Evolutionary conservation across 1,140 invertebrate genomes (phyloP).

Genomic region (Agrilus planipennis): DNA sequence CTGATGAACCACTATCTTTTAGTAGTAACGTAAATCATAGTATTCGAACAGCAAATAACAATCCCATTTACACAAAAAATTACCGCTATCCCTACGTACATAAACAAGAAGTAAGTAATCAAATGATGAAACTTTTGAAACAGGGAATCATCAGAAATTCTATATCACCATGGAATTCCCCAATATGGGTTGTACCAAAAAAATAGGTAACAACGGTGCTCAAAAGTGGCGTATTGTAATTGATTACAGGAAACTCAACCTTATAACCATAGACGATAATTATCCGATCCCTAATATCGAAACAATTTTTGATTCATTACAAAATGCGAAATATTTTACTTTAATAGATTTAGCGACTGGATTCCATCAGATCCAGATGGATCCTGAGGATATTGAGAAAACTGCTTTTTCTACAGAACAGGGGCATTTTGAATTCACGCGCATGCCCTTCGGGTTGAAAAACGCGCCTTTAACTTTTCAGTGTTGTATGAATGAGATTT

Average conservation of each 20-base stretch:
- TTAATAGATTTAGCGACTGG: background rate
- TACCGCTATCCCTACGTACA: background rate
- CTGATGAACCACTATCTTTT: conserved; percentile 8
- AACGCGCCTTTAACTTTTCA: no score
- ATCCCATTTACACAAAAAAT: background rate
- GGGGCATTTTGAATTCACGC: background rate
- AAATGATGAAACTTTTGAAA: background rate
- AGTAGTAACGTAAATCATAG: conserved; percentile 8
- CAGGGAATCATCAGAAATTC: background rate
- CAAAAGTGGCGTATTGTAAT: background rate
- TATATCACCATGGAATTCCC: background rate
- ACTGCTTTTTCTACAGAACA: background rate
- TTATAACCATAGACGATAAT: background rate
- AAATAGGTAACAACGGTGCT: background rate
- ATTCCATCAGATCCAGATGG: background rate
- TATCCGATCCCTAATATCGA: background rate
- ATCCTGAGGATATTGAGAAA: background rate
- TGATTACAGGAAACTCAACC: background rate
- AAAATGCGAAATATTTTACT: background rate
- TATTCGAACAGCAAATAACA: background rate
- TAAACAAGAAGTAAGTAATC: background rate
- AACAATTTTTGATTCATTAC: background rate
- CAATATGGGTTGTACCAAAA: background rate
- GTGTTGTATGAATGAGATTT: no score
- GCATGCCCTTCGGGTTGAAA: background rate